phyloP scores from a whole-genome alignment of 2,113 vertebrate species.

The Brienomyrus brachyistius region DNA sequence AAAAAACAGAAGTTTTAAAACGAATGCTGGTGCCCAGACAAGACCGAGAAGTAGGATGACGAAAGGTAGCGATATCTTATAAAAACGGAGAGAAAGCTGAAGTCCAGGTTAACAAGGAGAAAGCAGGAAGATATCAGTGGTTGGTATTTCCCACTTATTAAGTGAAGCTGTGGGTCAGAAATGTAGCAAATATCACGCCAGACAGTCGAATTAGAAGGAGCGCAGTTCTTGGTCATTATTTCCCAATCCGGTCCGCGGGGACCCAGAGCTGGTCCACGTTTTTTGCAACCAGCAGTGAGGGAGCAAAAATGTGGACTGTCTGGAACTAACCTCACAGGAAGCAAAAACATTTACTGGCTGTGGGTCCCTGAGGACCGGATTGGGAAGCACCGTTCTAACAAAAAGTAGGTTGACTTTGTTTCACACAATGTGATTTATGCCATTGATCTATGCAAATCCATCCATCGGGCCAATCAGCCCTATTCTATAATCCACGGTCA shows the following conservation, averaged over 20 bases:
- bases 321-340: neutral
- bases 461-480: neutral
- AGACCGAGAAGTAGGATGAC: neutral
- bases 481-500: neutral
- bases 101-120: neutral
- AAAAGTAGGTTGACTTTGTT: neutral
- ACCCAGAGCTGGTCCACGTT: neutral
- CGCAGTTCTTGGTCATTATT: neutral
- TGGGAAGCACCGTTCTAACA: neutral
- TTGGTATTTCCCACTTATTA: neutral
- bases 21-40: neutral
- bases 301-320: neutral
- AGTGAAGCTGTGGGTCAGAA: neutral
- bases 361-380: neutral
- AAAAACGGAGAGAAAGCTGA: neutral
- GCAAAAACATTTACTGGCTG: neutral
- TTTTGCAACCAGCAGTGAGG: too few relatives aligned
- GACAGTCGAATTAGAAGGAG: neutral
- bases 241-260: neutral
- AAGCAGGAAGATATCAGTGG: neutral
- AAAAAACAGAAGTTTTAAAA: neutral
- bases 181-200: neutral
- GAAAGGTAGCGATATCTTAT: neutral
- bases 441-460: neutral
- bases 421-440: neutral